Evolutionary conservation across 2,113 vertebrate species (phyloP).

Genomic region (cat (Felis catus)): F.catus_Fca126_mat1.0 CM031413.1:143547001-143547500

Average conservation of each 20-base stretch:
- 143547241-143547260: background rate
- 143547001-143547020: background rate
- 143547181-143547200: background rate
- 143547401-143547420: background rate
- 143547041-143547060: background rate
- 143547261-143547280: background rate
- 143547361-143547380: background rate
- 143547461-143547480: too few species aligned
- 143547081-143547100: background rate
- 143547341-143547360: background rate
- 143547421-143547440: background rate
- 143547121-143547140: background rate
- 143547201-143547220: background rate
- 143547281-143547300: fast-evolving
- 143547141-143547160: background rate
- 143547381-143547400: background rate
- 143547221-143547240: background rate
- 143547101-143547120: background rate
- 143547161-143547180: background rate
- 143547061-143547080: background rate
- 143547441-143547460: background rate
- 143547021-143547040: background rate
- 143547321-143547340: background rate
- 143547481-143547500: background rate
- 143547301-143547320: background rate